Evolutionary conservation across 2,113 vertebrate species (phyloP).

Genomic region (Ondatra zibethicus): DNA sequence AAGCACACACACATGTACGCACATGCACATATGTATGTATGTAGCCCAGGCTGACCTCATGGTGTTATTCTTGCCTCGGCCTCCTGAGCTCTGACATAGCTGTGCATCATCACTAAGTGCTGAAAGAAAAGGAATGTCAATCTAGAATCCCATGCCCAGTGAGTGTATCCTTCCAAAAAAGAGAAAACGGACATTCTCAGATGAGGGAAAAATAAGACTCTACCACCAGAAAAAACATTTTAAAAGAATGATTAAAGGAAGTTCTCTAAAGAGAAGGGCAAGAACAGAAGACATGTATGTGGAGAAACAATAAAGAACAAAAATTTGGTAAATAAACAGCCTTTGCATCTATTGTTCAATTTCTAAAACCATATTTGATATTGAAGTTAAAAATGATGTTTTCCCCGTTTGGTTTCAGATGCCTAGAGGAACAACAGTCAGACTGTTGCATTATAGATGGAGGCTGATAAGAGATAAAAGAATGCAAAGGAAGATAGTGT

Average conservation of each 20-base stretch:
- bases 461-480: background rate
- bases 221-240: background rate
- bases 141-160: background rate
- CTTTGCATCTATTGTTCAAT: background rate
- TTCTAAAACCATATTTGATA: background rate
- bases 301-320: background rate
- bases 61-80: too few species aligned
- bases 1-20: background rate
- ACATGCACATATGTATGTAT: background rate
- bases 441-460: background rate
- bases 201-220: background rate
- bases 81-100: background rate
- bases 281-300: background rate
- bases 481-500: background rate
- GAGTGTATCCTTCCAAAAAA: background rate
- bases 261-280: background rate
- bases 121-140: background rate
- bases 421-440: background rate
- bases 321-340: background rate
- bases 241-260: background rate
- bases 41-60: background rate
- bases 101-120: background rate
- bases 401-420: background rate
- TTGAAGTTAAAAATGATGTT: background rate
- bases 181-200: background rate